Base-by-base conservation (phyloP, 2,113 vertebrate species). In the Nycticorax nycticorax region DNA sequence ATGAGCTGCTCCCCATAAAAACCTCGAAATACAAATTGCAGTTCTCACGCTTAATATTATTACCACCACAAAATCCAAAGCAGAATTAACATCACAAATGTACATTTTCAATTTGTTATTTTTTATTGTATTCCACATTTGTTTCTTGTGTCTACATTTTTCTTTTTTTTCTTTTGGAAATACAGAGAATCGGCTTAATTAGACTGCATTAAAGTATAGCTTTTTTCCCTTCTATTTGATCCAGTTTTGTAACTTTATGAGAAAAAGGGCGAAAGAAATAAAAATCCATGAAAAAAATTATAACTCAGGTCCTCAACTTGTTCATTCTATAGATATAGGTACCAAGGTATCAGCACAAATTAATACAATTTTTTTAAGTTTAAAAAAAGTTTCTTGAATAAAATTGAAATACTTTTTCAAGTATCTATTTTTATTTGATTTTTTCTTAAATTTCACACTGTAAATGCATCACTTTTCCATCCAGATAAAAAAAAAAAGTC, bases 21-120 rank as follows among this genome's bases (percentile, higher is more conserved):
- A 8, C 0, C 2, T 45, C 2, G 0, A 72, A 55, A 37, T 39
- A 6, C 11, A 55, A 76, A 45, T 32, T 68, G 9, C 5, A 56
- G 10, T 32, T 68, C 89, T 77, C 10, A 62, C 6, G 33, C 2
- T 20, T 50, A 45, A 22, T 13, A 39, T 3, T 45, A n/a, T 43
- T 41, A 67, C 17, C 9, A 12, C 18, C 8, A 9, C 14, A 47
- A 48, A 30, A 59, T 3, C 3, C 14, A 63, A 47, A 28, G 4
- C 6, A 28, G 9, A 83, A 63, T 35, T 74, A 63, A n/a, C 32
- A 50, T 18, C 2, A 60, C 1, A 64, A 73, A 89, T 30, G 1
- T 11, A 55, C 12, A 22, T 19, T 39, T 59, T 30, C 11, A n/a
- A 8, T 41, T 35, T 60, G 8, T 4, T 32, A 6, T 57, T 30